Evolutionary conservation across 1,140 invertebrate genomes (phyloP).

Genomic region (Drosophila hydei): DNA sequence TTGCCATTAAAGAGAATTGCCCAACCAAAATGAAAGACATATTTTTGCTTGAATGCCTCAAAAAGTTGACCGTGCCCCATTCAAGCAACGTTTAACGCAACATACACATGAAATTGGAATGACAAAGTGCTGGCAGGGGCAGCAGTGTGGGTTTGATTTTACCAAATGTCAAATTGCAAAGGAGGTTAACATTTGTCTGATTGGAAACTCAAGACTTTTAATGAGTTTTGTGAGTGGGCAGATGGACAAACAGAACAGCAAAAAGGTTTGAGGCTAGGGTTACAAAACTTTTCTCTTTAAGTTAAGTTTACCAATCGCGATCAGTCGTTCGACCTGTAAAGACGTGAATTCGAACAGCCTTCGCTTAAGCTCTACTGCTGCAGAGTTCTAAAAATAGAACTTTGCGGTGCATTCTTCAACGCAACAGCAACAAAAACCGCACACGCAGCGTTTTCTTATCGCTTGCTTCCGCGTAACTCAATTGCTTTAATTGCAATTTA

Average conservation of each 20-base stretch:
- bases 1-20: slow-evolving; percentile 33
- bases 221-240: slow-evolving; percentile 16
- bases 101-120: no score
- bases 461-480: no score
- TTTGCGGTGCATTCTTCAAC: no score
- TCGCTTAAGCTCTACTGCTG: no score
- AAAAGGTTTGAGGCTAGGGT: background rate
- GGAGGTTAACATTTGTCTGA: slow-evolving; percentile 15
- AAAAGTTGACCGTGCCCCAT: background rate
- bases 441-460: no score
- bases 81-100: slow-evolving; percentile 10
- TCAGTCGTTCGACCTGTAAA: no score
- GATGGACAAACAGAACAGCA: background rate
- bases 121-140: no score
- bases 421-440: no score
- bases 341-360: no score
- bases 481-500: no score
- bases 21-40: slow-evolving; percentile 22
- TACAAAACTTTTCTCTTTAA: slow-evolving; percentile 3
- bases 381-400: no score
- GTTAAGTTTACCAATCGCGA: no score
- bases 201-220: slow-evolving; percentile 26
- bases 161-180: slow-evolving; percentile 9
- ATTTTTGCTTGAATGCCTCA: slow-evolving; percentile 9
- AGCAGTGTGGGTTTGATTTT: background rate